Evolutionary conservation across 1,140 invertebrate species (phyloP).

Genomic region (Cataglyphis hispanica): DNA sequence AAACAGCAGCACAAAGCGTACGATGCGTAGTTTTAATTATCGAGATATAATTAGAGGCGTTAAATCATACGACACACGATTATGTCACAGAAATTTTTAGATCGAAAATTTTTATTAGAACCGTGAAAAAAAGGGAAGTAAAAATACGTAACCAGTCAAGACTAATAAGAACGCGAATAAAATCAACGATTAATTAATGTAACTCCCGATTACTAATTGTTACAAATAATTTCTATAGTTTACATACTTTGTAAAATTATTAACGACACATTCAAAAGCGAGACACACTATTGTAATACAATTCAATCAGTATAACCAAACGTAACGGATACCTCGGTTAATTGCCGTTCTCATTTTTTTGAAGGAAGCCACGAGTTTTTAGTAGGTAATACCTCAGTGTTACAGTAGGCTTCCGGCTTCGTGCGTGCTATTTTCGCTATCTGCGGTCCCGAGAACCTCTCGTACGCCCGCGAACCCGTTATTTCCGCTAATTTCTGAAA

Average conservation of each 20-base stretch:
- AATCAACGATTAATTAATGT: neutral
- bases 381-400: constrained; percentile 90
- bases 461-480: constrained; percentile 97
- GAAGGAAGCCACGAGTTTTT: constrained; percentile 70
- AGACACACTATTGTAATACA: neutral
- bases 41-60: constrained; percentile 36
- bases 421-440: constrained; percentile 95
- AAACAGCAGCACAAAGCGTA: neutral
- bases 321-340: constrained; percentile 68
- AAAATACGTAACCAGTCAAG: neutral
- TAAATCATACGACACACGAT: constrained; percentile 9
- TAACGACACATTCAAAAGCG: neutral
- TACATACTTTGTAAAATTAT: neutral
- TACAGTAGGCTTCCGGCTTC: constrained; percentile 91
- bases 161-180: neutral
- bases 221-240: neutral
- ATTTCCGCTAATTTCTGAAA: constrained; percentile 92
- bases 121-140: neutral
- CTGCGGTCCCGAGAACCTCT: constrained; percentile 97
- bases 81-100: constrained; percentile 11
- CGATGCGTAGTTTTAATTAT: constrained; percentile 37
- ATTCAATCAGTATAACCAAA: constrained; percentile 48
- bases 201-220: neutral
- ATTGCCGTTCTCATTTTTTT: constrained; percentile 65
- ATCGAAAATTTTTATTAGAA: neutral